Evolutionary conservation across 2,888 invertebrate genomes (phyloP), one percentile per base, ranked within the genome.

Genomic region (Campoletis raptor): DNA sequence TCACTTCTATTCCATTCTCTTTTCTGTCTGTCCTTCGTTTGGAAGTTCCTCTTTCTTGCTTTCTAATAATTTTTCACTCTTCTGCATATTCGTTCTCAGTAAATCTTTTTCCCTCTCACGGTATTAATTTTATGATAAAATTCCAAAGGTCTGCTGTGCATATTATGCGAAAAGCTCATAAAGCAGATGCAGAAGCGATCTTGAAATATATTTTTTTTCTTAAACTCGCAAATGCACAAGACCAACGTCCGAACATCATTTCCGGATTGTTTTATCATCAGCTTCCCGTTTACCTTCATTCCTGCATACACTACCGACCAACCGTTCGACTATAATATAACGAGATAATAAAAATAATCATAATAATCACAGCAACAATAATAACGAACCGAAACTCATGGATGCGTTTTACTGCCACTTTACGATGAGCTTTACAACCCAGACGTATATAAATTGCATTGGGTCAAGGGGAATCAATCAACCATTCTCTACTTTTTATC

Each of bases 231-330:
- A 42, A 42, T 54, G n/a, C 7, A 48, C 12, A 48, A 12, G 12
- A 36, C n/a, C 67, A 42, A 78, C 21, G 24, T 18, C 70, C n/a
- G 40, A 61, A 54, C 67, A 37, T 82, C 78, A 77, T 89, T 90
- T 90, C 88, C 88, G 87, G 87, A 85, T 87, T 81, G 84, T 88
- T 88, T 66, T 66, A 48, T 66, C 48, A 12, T 18, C 30, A 30
- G 12, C 45, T 48, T 64, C 76, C 36, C 61, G 30, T 76, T 76
- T 61, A 18, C 24, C 30, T 42, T 42, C 36, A 64, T 83, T 85
- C 54, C 54, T 67, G 67, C 64, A 30, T 57, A 21, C 54, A 76
- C 48, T 64, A 36, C 40, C 24, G 45, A 54, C 61, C 42, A 42
- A 37, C 72, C 42, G n/a, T 21, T 73, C 64, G 70, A 48, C 64